These are phyloP conservation scores for Chelidonichthys spinosus DNA, from an alignment of 2,797 vertebrate genomes.

Conservation along the genomic window DNA sequence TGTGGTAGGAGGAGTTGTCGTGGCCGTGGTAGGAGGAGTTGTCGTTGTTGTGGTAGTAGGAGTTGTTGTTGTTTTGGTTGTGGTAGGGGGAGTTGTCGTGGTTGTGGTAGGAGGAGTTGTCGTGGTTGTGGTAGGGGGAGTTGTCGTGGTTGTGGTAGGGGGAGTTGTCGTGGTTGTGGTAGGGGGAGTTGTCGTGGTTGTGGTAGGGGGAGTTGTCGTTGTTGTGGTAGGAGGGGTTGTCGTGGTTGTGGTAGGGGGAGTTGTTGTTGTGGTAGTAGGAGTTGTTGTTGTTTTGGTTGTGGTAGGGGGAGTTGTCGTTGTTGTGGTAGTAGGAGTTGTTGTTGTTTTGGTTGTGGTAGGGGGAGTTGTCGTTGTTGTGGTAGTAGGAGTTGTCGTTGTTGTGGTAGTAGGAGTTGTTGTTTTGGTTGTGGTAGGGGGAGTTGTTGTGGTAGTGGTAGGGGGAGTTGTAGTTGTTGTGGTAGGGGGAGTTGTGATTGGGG, in stretches of 20 bases:
- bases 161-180: background rate
- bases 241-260: background rate
- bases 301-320: background rate
- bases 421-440: background rate
- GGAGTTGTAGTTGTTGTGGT: too few relatives aligned
- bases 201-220: too few relatives aligned
- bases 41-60: background rate
- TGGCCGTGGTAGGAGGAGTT: background rate
- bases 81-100: background rate
- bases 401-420: background rate
- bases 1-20: background rate
- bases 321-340: background rate
- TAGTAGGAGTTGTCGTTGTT: rapidly evolving
- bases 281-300: background rate
- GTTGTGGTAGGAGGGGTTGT: background rate
- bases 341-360: background rate
- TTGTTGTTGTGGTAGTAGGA: background rate
- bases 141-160: background rate
- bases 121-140: background rate
- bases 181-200: background rate
- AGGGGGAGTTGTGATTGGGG: too few relatives aligned
- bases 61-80: background rate
- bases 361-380: background rate
- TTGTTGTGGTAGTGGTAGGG: background rate
- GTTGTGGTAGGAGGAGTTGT: background rate